These are phyloP conservation scores for Microcebus ravelobensis DNA, from an alignment of 2,113 vertebrate genomes.

Conservation along the genomic window DNA sequence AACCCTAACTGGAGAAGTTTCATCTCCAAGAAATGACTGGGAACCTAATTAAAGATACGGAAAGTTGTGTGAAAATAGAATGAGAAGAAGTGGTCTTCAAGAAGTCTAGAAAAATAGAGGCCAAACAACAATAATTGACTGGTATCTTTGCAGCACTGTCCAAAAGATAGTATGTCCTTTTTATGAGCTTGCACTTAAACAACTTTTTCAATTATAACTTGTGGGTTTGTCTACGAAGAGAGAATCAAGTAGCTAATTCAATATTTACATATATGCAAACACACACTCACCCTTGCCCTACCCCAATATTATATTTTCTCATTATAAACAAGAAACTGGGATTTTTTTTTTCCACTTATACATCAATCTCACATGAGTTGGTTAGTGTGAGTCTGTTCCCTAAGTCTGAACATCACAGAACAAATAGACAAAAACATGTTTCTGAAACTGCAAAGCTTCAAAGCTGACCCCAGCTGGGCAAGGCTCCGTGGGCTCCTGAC, in stretches of 20 bases:
- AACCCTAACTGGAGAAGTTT: not conserved
- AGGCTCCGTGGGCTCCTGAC: not conserved
- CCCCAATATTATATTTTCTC: not conserved
- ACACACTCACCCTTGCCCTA: not conserved
- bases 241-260: constrained; percentile 1
- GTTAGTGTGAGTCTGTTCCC: not conserved
- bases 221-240: not conserved
- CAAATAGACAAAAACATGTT: not conserved
- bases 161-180: not conserved
- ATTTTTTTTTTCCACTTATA: not conserved
- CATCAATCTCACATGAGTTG: not conserved
- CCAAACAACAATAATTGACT: not conserved
- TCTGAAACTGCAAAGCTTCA: constrained; percentile 6
- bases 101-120: constrained; percentile 10
- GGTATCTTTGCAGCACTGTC: not conserved
- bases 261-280: not conserved
- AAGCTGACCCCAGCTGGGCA: not conserved
- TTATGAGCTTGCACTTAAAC: not conserved
- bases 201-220: constrained; percentile 5
- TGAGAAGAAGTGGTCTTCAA: constrained; percentile 13
- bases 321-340: constrained; percentile 10
- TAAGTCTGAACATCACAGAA: not conserved
- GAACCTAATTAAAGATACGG: not conserved
- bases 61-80: not conserved
- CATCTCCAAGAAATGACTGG: not conserved